phyloP scores from a whole-genome alignment of 1,140 invertebrate genomes.

The Lepeophtheirus salmonis region DNA sequence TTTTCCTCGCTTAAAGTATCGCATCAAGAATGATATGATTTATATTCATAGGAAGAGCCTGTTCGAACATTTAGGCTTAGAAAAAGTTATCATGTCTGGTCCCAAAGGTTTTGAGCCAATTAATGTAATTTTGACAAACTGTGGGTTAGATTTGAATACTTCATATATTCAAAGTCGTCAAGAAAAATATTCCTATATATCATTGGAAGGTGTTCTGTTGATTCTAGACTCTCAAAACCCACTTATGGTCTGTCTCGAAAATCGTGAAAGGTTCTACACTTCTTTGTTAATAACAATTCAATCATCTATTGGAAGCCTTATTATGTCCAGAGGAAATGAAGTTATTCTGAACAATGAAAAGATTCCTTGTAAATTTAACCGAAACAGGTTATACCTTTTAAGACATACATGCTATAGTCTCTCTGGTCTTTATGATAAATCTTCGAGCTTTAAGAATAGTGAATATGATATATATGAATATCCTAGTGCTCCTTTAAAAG shows the following conservation, averaged over 20 bases:
- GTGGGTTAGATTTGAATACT: slow-evolving; percentile 1
- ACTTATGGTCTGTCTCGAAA: slow-evolving; percentile 6
- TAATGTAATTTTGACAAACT: background rate
- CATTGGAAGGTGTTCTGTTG: background rate
- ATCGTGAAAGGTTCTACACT: background rate
- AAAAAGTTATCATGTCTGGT: background rate
- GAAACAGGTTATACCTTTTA: background rate
- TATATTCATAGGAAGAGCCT: slow-evolving; percentile 10
- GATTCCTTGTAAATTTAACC: slow-evolving; percentile 1
- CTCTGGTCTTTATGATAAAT: slow-evolving; percentile 12
- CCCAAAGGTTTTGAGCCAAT: background rate
- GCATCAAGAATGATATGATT: slow-evolving; percentile 9
- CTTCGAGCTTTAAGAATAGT: background rate
- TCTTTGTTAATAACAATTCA: background rate
- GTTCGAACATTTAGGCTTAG: slow-evolving; percentile 11
- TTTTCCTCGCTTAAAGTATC: background rate
- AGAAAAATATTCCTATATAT: slow-evolving; percentile 12
- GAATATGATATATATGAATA: slow-evolving; percentile 11
- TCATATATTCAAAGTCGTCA: background rate
- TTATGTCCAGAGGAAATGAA: background rate
- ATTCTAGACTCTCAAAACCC: slow-evolving; percentile 11
- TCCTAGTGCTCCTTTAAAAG: background rate
- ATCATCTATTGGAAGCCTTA: background rate
- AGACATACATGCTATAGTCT: background rate
- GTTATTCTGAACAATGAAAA: background rate